Evolutionary conservation across 2,888 invertebrate species (phyloP), one percentile per base, ranked within the genome.

Genomic region (Ellobium chinense): DNA sequence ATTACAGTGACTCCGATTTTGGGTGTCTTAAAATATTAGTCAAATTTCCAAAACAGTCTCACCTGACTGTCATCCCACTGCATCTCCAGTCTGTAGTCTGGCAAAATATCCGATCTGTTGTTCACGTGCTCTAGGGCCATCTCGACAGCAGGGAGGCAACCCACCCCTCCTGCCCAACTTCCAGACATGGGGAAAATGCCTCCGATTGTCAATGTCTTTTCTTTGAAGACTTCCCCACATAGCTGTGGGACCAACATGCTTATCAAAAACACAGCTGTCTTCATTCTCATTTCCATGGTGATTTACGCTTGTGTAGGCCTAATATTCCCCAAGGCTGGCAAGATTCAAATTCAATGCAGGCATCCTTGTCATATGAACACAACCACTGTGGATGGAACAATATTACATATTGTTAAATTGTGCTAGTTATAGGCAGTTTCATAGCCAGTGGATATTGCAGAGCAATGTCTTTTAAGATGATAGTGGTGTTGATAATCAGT

Each of bases 91-190:
- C 95, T 95, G 93, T 98, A 99, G 78, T 98, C 98, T 73, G 97
- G 97, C 90, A 99, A 94, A 88, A 99, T 95, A 94, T 98, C 97
- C 83, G 95, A 95, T 88, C 96, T 95, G 76, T 95, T 95, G 94
- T 99, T 99, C 87, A 99, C 98, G 94, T 99, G 99, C 89, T 97
- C 96, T 91, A 99, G 95, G 54, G 99, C 99, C 94, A 99, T 95
- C 92, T 97, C 95, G 81, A 99, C 99, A 65, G 99, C 99, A 56
- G 99, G 99, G 95, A 97, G 97, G 94, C 99, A 99, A 14, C 99
- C 99, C 95, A 97, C 97, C 4, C 99, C 99, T 54, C 99, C 99
- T 91, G 99, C 98, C 99, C 99, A 99, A 88, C 98, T 98, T 73
- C 98, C 99, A 79, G 95, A 96, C 94, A 99, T 99, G 58, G 99